Evolutionary conservation across 2,888 invertebrate genomes (phyloP), one percentile per base, ranked within the genome.

Genomic region (Chrysodeixis includens): DNA sequence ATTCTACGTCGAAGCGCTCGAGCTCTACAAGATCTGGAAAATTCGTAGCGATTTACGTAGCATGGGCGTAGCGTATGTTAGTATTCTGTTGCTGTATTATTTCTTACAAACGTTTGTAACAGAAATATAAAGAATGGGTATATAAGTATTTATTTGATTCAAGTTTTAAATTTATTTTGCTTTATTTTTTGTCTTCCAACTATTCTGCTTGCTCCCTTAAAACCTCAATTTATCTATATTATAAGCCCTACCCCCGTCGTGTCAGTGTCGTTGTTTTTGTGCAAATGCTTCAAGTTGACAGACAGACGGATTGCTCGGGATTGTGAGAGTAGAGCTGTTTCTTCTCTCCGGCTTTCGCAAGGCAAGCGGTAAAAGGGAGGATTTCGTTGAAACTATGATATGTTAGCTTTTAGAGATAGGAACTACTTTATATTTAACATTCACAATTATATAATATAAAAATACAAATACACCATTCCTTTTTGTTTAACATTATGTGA

Each of bases 41-140:
- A 40, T 5, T 46, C n/a, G 61, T 61, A 49, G 61, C 30, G 10
- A 6, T 10, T 44, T 12, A 18, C 52, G 56, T 62, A 74, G 64
- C 54, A 7, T 9, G 14, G 30, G 44, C 53, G 59, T 66, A 73
- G 66, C 35, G 30, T n/a, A 40, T n/a, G n/a, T n/a, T n/a, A n/a
- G n/a, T n/a, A 53, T 6, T 49, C 18, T 10, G 46, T 18, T 10
- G 20, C 46, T 49, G n/a, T 14, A 40, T 40, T 40, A 7, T 40
- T n/a, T 40, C n/a, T n/a, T 4, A 35, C 35, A 14, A 35, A 35
- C 35, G 0, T 35, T 4, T 14, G 35, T 12, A 12, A 14, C 14
- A n/a, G n/a, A n/a, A n/a, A n/a, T n/a, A n/a, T 35, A 12, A 35
- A 12, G 35, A 12, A 35, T 35, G 12, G 35, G 14, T 12, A 10